Percentiles rank a stretch among this genome's conserved stretches.
Evolutionary conservation across 37 sponge, comb jelly and placozoan species (phyloP).

Genomic region (Chondrosia reniformis): DNA sequence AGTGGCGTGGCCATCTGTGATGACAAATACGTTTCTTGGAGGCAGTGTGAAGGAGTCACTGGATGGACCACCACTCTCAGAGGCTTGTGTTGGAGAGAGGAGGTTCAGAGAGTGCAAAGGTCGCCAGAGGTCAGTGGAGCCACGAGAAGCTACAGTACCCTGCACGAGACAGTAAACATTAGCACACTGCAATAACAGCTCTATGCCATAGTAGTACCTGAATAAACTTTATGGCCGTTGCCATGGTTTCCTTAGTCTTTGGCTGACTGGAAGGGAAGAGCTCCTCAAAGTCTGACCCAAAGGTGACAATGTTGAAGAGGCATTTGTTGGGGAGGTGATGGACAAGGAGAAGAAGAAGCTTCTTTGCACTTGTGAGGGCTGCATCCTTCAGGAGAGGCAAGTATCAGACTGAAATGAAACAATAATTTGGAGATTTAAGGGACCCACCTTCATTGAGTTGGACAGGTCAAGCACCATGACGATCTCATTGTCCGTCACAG

Average conservation of each 20-base stretch:
- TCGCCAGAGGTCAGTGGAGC: slow-evolving; percentile 79
- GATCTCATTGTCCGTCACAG: slow-evolving; percentile 61
- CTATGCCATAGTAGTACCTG: slow-evolving; percentile 57
- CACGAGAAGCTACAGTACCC: slow-evolving; percentile 50
- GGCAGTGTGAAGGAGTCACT: slow-evolving; percentile 65
- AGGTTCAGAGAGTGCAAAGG: slow-evolving; percentile 67
- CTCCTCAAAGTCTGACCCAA: slow-evolving; percentile 71
- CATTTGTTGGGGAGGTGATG: slow-evolving; percentile 76
- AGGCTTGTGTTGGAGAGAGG: slow-evolving; percentile 21
- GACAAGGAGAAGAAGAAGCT: slow-evolving; percentile 71
- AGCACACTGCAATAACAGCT: background rate
- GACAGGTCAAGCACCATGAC: slow-evolving; percentile 84
- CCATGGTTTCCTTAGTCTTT: slow-evolving; percentile 67
- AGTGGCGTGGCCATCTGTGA: slow-evolving; percentile 91
- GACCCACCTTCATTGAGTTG: slow-evolving; percentile 88
- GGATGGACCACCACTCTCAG: slow-evolving; percentile 13
- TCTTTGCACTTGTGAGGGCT: slow-evolving; percentile 57
- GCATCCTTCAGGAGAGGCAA: slow-evolving; percentile 28
- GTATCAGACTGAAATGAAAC: background rate
- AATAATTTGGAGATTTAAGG: background rate
- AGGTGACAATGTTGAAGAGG: slow-evolving; percentile 78
- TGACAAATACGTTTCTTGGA: slow-evolving; percentile 76
- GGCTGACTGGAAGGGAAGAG: slow-evolving; percentile 78
- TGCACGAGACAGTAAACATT: background rate
- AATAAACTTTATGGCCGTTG: slow-evolving; percentile 60